A percentile compares a stretch with the other conserved stretches of the same genome.
Evolutionary conservation across 2,113 vertebrate genomes (phyloP).

Genomic region (Chamaetylas fuelleborni): DNA sequence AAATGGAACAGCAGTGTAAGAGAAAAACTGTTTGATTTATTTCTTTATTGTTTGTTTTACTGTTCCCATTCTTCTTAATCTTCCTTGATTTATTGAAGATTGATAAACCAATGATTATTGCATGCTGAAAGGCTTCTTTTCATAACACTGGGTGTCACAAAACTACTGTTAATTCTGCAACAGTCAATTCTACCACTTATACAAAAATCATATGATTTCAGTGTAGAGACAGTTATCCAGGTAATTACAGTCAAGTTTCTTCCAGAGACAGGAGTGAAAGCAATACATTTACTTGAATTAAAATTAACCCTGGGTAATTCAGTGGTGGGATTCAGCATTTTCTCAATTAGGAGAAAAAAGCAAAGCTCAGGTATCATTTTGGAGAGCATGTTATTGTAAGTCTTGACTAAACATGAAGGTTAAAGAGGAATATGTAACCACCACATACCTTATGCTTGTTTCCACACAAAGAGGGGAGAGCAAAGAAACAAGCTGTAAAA

Average conservation of each 20-base stretch:
- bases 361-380: background rate
- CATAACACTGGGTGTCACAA: background rate
- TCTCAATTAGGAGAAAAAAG: background rate
- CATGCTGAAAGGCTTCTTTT: constrained; percentile 22
- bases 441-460: background rate
- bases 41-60: constrained; percentile 41
- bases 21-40: background rate
- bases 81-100: constrained; percentile 5
- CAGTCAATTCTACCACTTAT: constrained; percentile 34
- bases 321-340: background rate
- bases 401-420: background rate
- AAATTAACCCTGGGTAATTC: constrained; percentile 53
- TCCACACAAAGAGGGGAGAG: background rate
- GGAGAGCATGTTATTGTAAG: background rate
- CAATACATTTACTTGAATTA: constrained; percentile 59
- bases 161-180: constrained; percentile 40
- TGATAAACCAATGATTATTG: constrained; percentile 16
- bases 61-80: background rate
- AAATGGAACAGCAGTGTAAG: background rate
- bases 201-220: constrained; percentile 55
- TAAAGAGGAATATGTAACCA: background rate
- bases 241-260: constrained; percentile 52
- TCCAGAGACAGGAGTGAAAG: constrained; percentile 44
- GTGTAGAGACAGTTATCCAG: constrained; percentile 44
- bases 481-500: background rate